Evolutionary conservation across 2,797 vertebrate species (phyloP), one percentile per base, ranked within the genome.

Genomic region (Poecilia picta): DNA sequence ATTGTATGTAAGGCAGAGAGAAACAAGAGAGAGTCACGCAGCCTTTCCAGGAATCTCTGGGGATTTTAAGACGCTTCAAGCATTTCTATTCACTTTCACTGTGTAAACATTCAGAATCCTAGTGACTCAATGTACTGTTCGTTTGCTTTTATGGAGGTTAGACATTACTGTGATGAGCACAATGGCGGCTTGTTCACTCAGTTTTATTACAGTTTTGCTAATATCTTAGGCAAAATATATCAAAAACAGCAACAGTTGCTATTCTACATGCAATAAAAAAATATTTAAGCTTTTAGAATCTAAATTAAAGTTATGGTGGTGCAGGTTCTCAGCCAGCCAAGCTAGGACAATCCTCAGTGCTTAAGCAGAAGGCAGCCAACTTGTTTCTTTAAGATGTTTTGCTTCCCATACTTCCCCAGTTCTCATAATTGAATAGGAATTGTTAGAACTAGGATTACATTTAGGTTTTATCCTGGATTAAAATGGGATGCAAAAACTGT

Each of bases 1-100:
- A 75, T 89, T 87, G 73, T 92, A 91, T 94, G 91, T 92, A 92
- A 89, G 93, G 87, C 86, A 91, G 87, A 89, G 79, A 88, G 88
- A 86, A 92, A 89, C 83, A 80, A 86, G 82, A 87, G 71, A 57
- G 79, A 80, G 79, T 75, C 68, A 71, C 78, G 45, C 66, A 68
- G 79, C 75, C 76, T 89, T 89, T 87, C 80, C 76, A 62, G 80
- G 77, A 91, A 92, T 91, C 91, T 87, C 88, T 72, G 66, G 93
- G 86, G 93, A 92, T 85, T 92, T 83, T 55, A 75, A 89, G 90
- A 92, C 86, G 85, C 89, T 92, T 92, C 90, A 88, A 89, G 81
- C 83, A 87, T 91, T 90, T 91, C 87, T 85, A 64, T 86, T 92
- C 90, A 88, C 83, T 90, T 81, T 87, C 76, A 39, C 84, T 84